Evolutionary conservation across 2,797 vertebrate species (phyloP).

Genomic region (Molothrus aeneus): DNA sequence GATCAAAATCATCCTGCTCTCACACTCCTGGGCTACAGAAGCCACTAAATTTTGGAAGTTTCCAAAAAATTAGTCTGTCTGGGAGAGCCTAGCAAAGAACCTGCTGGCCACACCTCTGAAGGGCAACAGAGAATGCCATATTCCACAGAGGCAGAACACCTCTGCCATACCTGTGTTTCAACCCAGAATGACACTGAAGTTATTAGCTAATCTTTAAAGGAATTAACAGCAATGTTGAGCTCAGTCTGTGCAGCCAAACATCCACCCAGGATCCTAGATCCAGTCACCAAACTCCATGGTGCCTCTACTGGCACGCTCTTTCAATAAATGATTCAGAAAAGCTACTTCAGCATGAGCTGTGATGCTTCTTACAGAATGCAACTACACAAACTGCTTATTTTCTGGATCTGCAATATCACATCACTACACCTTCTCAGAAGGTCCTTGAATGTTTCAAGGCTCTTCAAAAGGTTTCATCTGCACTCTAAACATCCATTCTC

Average conservation of each 20-base stretch:
- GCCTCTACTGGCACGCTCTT: not conserved
- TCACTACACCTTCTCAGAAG: not conserved
- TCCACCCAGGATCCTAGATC: not conserved
- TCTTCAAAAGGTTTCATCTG: not conserved
- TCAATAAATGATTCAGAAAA: not conserved
- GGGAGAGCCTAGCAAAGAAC: not conserved
- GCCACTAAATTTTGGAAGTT: not conserved
- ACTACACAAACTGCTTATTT: not conserved
- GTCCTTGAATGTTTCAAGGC: not conserved
- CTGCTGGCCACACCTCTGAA: not conserved
- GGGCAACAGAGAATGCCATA: not conserved
- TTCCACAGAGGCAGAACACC: not conserved
- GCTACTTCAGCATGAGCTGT: not conserved
- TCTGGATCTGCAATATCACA: not conserved
- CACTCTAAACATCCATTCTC: not conserved
- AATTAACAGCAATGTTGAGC: not conserved
- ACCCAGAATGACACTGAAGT: not conserved
- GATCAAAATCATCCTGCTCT: not conserved
- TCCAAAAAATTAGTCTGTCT: not conserved
- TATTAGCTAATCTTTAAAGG: not conserved
- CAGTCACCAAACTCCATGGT: not conserved
- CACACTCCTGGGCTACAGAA: not conserved
- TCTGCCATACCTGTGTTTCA: not conserved
- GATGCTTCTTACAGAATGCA: not conserved
- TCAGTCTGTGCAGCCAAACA: not conserved